Evolutionary conservation across 2,888 invertebrate genomes (phyloP).

Genomic region (Sinopyrophorus schimmeli): DNA sequence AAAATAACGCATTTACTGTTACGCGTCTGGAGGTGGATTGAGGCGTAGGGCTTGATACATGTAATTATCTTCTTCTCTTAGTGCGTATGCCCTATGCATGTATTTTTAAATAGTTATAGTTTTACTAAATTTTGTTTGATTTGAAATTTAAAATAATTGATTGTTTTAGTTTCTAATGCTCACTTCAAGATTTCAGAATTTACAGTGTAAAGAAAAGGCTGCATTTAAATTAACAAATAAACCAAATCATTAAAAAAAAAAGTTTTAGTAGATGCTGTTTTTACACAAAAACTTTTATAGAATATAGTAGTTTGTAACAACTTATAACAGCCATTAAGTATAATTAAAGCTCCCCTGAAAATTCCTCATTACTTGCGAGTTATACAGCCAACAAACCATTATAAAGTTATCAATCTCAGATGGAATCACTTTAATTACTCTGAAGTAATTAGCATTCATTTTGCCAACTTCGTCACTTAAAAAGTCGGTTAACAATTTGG

Average conservation of each 20-base stretch:
- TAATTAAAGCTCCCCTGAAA: constrained; percentile 33
- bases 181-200: too few species aligned
- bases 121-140: too few species aligned
- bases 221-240: too few species aligned
- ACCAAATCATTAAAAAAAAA: constrained; percentile 18
- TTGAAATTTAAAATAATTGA: too few species aligned
- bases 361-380: constrained; percentile 28
- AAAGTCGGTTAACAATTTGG: constrained; percentile 31
- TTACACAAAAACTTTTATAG: constrained; percentile 22
- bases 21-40: too few species aligned
- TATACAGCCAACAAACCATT: constrained; percentile 33
- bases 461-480: constrained; percentile 31
- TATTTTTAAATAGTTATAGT: too few species aligned
- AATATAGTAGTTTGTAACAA: constrained; percentile 30
- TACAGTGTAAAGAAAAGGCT: too few species aligned
- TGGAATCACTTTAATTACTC: constrained; percentile 32
- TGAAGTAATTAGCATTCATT: constrained; percentile 33
- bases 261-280: constrained; percentile 15
- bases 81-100: too few species aligned
- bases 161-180: too few species aligned
- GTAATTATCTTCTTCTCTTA: too few species aligned
- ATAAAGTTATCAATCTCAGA: constrained; percentile 35
- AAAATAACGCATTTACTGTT: too few species aligned
- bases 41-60: too few species aligned
- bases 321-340: constrained; percentile 31